Base-by-base conservation (phyloP, 2,888 invertebrate genomes). In the Cerastis rubricosa region DNA sequence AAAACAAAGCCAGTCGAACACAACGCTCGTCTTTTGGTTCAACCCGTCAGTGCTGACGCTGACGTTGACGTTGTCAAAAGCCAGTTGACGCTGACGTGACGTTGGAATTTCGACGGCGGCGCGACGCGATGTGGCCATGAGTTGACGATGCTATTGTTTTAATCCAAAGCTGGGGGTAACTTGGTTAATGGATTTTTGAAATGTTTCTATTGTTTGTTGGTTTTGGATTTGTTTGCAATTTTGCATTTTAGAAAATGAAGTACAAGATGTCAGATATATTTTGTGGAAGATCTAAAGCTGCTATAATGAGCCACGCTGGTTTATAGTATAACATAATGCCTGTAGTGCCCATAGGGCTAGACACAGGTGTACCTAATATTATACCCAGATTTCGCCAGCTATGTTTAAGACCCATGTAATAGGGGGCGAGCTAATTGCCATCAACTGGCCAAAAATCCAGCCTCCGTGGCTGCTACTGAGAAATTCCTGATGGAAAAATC, bases 41-140 rank as follows among this genome's bases (percentile, higher is more conserved):
- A 67, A 47, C 66, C 19, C 45, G 14, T 66, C 47, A 70, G 40
- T 8, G 40, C 11, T 61, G n/a, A 54, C 66, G n/a, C n/a, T 19
- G 43, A 45, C 47, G 19, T 45, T 17, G 22, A 65, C 40, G 2
- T n/a, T 45, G 59, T 29, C 68, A 45, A 83, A 68, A 8, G 25
- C 66, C 25, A 35, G 47, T 45, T 76, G 82, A 81, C 64, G 49
- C 63, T 74, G 76, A 80, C 79, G 57, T 40, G 69, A 47, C 83
- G 61, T 57, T 51, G 54, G 29, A n/a, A 51, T 35, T 4, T 40
- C 66, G 71, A 63, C 66, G 29, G n/a, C 5, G 49, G n/a, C 43
- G 54, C 17, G 35, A 5, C 6, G 19, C 12, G 51, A 47, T 67
- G 35, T 43, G 67, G 51, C 47, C 35, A 25, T 40, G 35, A 49